Evolutionary conservation across 2,113 vertebrate genomes (phyloP), one percentile per base, ranked within the genome.

Genomic region (Pao palembangensis): DNA sequence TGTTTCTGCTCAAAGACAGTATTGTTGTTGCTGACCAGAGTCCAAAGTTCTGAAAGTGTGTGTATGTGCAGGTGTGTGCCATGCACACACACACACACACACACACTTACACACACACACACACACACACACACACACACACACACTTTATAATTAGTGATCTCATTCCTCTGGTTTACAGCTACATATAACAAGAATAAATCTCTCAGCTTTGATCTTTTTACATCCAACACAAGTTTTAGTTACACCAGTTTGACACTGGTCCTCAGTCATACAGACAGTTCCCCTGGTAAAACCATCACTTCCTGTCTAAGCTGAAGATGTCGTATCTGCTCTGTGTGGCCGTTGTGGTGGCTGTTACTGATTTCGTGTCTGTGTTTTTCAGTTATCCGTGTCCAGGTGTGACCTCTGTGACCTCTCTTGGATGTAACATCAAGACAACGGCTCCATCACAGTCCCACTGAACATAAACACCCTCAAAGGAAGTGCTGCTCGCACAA

Each of bases 1-100:
- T 78, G 67, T 73, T 81, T 74, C 71, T 55, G 56, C 55, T 83
- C 53, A 87, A 86, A 86, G 77, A 42, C 76, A 58, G 67, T 65
- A 83, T 86, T 86, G 83, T 86, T 73, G 43, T 6, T 7, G 51
- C 69, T 57, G 57, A 64, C 71, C 25, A 7, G 46, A 67, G 79
- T 81, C 70, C 70, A 79, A 79, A 83, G 79, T 70, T 20, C 73
- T 75, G 67, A 73, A 64, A 68, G 61, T 74, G 64, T 73, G 55
- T 70, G 58, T 49, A 62, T 65, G 68, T 67, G 56, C 14, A 61
- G 42, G 72, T 71, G 76, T 64, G 63, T 71, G n/a, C n/a, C n/a
- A n/a, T n/a, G n/a, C n/a, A n/a, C n/a, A n/a, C n/a, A n/a, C n/a
- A n/a, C n/a, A 71, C 76, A n/a, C 69, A 69, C 67, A 57, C 69